Evolutionary conservation across 2,888 invertebrate species (phyloP).

Genomic region (Agrenia bidenticulata): DNA sequence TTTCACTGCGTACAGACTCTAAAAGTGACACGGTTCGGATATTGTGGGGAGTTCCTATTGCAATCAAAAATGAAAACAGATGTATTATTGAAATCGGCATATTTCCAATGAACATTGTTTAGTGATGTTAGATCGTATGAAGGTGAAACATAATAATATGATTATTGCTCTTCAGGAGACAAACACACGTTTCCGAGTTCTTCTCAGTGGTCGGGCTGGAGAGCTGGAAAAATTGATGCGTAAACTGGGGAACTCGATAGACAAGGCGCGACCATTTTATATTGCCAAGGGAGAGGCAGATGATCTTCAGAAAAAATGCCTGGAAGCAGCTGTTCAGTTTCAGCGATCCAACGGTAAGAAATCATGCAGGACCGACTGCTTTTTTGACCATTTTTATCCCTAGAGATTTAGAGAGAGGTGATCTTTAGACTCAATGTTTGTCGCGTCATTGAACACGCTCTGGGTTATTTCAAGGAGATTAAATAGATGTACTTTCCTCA

Average conservation of each 20-base stretch:
- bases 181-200: slow-evolving; percentile 83
- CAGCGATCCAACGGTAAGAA: slow-evolving; percentile 79
- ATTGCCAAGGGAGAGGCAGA: slow-evolving; percentile 77
- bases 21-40: slow-evolving; percentile 2
- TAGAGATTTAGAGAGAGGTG: too few relatives aligned
- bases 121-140: background rate
- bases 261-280: slow-evolving; percentile 86
- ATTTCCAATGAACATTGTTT: background rate
- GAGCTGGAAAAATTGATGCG: slow-evolving; percentile 76
- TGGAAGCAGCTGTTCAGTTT: slow-evolving; percentile 85
- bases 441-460: too few relatives aligned
- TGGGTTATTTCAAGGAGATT: too few relatives aligned
- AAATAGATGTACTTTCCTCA: too few relatives aligned
- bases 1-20: too few relatives aligned
- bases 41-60: background rate
- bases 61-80: too few relatives aligned
- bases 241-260: slow-evolving; percentile 81
- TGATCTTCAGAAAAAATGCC: slow-evolving; percentile 75
- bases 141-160: background rate
- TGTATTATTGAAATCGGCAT: background rate
- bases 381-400: too few relatives aligned
- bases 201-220: slow-evolving; percentile 80
- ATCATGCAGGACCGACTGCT: too few relatives aligned
- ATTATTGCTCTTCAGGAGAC: slow-evolving; percentile 79
- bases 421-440: too few relatives aligned